Evolutionary conservation across 2,888 invertebrate species (phyloP).

Genomic region (Protonemura montana): DNA sequence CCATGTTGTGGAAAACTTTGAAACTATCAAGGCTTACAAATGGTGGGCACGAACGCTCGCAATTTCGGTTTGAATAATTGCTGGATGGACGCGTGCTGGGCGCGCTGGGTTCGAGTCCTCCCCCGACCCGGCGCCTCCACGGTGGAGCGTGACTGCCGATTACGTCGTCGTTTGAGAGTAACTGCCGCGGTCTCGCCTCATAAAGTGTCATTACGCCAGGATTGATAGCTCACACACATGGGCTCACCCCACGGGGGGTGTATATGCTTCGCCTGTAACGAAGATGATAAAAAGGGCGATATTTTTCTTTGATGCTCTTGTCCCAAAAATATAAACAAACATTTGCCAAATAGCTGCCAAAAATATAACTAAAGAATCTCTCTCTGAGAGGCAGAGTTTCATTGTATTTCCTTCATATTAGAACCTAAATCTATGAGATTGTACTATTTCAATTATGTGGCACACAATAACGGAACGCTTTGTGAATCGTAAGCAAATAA

Average conservation of each 20-base stretch:
- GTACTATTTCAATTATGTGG: background rate
- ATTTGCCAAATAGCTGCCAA: conserved; percentile 30
- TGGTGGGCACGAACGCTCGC: background rate
- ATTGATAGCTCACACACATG: background rate
- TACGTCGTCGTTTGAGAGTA: conserved; percentile 20
- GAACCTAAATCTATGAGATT: background rate
- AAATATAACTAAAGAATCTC: background rate
- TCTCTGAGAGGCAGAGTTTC: conserved; percentile 1
- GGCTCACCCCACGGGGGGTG: background rate
- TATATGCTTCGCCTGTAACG: background rate
- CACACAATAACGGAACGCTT: background rate
- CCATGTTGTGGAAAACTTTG: background rate
- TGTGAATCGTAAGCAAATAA: background rate
- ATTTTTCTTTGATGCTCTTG: background rate
- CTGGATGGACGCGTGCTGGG: background rate
- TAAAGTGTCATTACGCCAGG: conserved; percentile 18
- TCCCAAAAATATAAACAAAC: conserved; percentile 30
- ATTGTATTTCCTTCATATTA: conserved; percentile 24
- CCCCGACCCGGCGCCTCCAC: conserved; percentile 33
- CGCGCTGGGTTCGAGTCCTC: background rate
- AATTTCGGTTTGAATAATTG: background rate
- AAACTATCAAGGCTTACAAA: background rate
- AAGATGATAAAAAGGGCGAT: background rate
- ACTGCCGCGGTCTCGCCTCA: conserved; percentile 22
- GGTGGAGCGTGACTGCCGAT: background rate